Base-by-base conservation (phyloP, 2,113 vertebrate species). In the Sinocyclocheilus rhinocerous region DNA sequence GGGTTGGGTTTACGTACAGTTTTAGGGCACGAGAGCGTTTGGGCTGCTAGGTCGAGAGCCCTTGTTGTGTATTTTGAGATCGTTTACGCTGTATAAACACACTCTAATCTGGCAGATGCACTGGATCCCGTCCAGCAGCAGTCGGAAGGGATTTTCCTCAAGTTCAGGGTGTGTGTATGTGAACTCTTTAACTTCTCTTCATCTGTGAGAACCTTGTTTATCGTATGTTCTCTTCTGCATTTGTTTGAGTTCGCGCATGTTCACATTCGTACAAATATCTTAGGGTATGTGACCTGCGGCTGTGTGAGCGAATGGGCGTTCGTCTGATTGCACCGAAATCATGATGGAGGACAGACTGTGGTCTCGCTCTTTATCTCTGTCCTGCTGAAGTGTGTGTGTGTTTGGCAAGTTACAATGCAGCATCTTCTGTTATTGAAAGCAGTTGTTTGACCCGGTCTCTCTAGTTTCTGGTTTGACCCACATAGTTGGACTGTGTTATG, bases 71-170 rank as follows among this genome's bases (percentile, higher is more conserved):
- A 91, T 93, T 92, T 92, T 87, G 89, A 88, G 84, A 6, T 72
- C 78, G 89, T 91, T 92, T 89, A 91, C 86, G 59, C 85, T 92
- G 83, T 92, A 87, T 91, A 93, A 94, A 93, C 91, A 93, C 15
- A 5, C 6, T 77, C 85, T 91, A 88, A 87, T 89, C 59, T 72
- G 87, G 86, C 90, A 91, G 91, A 91, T 92, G 91, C 85, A 36
- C 83, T 85, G 55, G 39, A 83, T 83, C 67, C n/a, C 9, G 4
- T 67, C 72, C 84, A 78, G 72, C 29, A 84, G 82, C 50, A 86
- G 80, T 50, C 29, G 81, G 59, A 87, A 57, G 67, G 77, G 67
- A 65, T 72, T 76, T 85, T 93, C 86, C 36, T 65, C 65, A 81
- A 85, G 78, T 79, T 42, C 20, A 69, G 69, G 78, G 75, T 86